Evolutionary conservation across 2,113 vertebrate genomes (phyloP), one percentile per base, ranked within the genome.

Genomic region (Nannobrachium achirus): DNA sequence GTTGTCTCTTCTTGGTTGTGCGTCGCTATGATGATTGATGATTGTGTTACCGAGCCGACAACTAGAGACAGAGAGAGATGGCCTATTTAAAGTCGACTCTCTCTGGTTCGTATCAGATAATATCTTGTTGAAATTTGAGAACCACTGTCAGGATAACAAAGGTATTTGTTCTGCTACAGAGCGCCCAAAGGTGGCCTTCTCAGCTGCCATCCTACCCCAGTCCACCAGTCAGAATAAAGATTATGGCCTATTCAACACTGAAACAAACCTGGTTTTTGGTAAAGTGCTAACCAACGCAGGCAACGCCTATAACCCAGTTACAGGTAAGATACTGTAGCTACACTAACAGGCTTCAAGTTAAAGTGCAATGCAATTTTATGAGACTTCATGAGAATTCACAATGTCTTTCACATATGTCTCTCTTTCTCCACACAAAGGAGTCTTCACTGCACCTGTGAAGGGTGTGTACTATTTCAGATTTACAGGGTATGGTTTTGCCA

Each of bases 201-300:
- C 75, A n/a, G 75, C 68, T 18, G 60, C 75, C 38, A 56, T 77
- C 51, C 18, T 16, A 10, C n/a, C 51, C 1, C n/a, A n/a, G n/a
- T n/a, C n/a, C n/a, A n/a, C n/a, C n/a, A 20, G 8, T 9, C 8
- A 11, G 6, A 16, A 16, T 50, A 44, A 40, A 50, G 40, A 52
- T 33, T 55, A 66, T n/a, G 76, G 76, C 0, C 70, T 61, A 5
- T 69, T 69, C 11, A 25, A 48, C 20, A 1, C n/a, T 1, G 76
- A 78, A 39, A 78, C 65, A 5, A 73, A 73, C 6, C 70, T 73
- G 7, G 64, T 78, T 13, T 78, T 78, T 40, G 64, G 56, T 25
- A 73, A 73, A 60, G 66, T 78, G 48, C 49, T 78, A n/a, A 78
- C 76, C 25, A 78, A 78, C 19, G 11, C 69, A 49, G 76, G 70